Evolutionary conservation across 2,113 vertebrate species (phyloP).

Genomic region (Platichthys stellatus): DNA sequence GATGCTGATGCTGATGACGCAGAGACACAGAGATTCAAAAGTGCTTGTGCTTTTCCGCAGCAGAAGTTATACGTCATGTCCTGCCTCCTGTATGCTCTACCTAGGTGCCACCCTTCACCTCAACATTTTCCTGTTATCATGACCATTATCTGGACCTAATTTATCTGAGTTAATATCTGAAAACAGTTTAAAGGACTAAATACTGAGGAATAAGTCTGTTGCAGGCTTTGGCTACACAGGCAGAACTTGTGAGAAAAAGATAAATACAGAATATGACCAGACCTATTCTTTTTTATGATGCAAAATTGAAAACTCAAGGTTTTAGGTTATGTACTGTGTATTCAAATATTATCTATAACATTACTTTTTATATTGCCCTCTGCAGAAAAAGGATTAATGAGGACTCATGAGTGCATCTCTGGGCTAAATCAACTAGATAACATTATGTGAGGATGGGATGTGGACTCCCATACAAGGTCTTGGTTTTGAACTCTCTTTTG

Average conservation of each 20-base stretch:
- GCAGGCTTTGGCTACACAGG: not conserved
- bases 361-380: not conserved
- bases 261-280: not conserved
- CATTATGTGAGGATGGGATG: constrained; percentile 5
- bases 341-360: not conserved
- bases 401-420: not conserved
- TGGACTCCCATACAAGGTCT: constrained; percentile 48
- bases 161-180: too few relatives aligned
- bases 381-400: not conserved
- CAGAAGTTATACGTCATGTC: too few relatives aligned
- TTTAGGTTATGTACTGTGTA: not conserved
- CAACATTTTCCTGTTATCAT: too few relatives aligned
- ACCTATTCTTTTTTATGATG: not conserved
- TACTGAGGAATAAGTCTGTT: not conserved
- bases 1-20: too few relatives aligned
- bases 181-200: not conserved
- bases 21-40: too few relatives aligned
- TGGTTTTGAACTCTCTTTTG: constrained; percentile 8
- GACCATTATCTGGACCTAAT: too few relatives aligned
- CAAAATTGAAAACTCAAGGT: not conserved
- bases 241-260: not conserved
- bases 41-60: too few relatives aligned
- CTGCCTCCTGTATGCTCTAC: too few relatives aligned
- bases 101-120: too few relatives aligned
- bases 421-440: constrained; percentile 31